These are phyloP conservation scores for Pycnomerus fuliginosus DNA, from an alignment of 2,888 invertebrate species.

Conservation along the genomic window DNA sequence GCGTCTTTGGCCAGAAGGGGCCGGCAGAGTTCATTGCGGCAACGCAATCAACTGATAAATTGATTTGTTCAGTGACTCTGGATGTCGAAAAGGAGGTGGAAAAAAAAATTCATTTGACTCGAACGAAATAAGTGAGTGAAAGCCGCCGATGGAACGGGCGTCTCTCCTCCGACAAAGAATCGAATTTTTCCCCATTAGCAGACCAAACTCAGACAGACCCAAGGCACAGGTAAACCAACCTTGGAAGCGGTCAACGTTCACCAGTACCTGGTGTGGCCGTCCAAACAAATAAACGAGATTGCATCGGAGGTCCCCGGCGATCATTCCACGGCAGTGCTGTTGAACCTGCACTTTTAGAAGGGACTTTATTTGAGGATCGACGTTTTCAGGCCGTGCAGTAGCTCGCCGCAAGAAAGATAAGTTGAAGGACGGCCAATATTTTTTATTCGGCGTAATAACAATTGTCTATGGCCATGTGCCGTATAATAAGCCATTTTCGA, in stretches of 20 bases:
- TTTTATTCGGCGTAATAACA: slow-evolving; percentile 32
- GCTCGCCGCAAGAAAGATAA: slow-evolving; percentile 29
- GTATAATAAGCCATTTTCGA: slow-evolving; percentile 10
- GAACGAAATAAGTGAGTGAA: not conserved
- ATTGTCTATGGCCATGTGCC: slow-evolving; percentile 16
- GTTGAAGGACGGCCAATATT: slow-evolving; percentile 40
- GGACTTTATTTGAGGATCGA: slow-evolving; percentile 36
- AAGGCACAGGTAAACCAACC: slow-evolving; percentile 43
- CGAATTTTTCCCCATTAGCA: slow-evolving; percentile 28
- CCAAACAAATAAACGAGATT: slow-evolving; percentile 9
- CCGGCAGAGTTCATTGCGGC: too few species aligned
- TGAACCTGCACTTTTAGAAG: slow-evolving; percentile 36
- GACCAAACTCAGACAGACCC: slow-evolving; percentile 38
- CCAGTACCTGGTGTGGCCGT: slow-evolving; percentile 24
- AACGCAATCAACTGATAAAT: too few species aligned
- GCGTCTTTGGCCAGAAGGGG: too few species aligned
- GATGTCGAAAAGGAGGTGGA: not conserved
- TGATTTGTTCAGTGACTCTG: too few species aligned
- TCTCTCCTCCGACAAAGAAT: slow-evolving; percentile 19
- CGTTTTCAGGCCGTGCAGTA: slow-evolving; percentile 37
- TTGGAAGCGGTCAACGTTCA: slow-evolving; percentile 45
- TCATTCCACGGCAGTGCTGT: slow-evolving; percentile 24
- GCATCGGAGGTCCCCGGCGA: slow-evolving; percentile 12
- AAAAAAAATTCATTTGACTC: too few species aligned
- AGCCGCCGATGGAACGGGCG: not conserved